These are phyloP conservation scores for Danaus chrysippus DNA, from an alignment of 2,888 invertebrate genomes.

Conservation along the genomic window DNA sequence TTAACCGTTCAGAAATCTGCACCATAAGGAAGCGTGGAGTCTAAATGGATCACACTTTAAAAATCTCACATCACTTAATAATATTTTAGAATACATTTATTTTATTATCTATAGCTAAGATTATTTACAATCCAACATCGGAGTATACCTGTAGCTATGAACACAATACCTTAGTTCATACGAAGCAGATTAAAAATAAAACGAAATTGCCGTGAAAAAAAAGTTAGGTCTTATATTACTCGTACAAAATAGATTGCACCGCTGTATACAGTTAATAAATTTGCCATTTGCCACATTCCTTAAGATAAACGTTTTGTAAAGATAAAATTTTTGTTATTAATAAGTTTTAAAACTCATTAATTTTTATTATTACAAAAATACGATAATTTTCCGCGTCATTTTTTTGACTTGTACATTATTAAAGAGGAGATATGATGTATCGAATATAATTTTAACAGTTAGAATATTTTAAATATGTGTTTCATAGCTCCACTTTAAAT, in stretches of 20 bases:
- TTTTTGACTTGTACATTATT: too few relatives aligned
- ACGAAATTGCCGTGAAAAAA: neutral
- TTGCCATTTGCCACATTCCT: neutral
- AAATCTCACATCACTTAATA: constrained; percentile 12
- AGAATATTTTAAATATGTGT: too few relatives aligned
- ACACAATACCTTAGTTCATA: constrained; percentile 26
- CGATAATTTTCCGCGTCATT: too few relatives aligned
- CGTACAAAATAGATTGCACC: neutral
- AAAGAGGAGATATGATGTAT: too few relatives aligned
- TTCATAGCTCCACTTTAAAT: neutral
- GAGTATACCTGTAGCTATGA: constrained; percentile 33
- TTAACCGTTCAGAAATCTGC: neutral
- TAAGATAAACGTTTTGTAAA: neutral
- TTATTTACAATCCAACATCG: constrained; percentile 19
- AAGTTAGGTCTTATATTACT: neutral
- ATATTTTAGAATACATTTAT: constrained; percentile 21
- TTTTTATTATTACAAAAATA: too few relatives aligned
- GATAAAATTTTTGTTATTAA: too few relatives aligned
- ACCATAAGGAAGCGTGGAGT: constrained; percentile 1
- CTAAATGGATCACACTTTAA: neutral
- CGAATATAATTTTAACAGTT: too few relatives aligned
- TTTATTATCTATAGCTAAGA: constrained; percentile 10
- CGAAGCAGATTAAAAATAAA: constrained; percentile 8
- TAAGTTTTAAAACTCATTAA: too few relatives aligned
- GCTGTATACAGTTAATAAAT: neutral